phyloP scores from a whole-genome alignment of 2,113 vertebrate species.

The Elanoides forficatus region DNA sequence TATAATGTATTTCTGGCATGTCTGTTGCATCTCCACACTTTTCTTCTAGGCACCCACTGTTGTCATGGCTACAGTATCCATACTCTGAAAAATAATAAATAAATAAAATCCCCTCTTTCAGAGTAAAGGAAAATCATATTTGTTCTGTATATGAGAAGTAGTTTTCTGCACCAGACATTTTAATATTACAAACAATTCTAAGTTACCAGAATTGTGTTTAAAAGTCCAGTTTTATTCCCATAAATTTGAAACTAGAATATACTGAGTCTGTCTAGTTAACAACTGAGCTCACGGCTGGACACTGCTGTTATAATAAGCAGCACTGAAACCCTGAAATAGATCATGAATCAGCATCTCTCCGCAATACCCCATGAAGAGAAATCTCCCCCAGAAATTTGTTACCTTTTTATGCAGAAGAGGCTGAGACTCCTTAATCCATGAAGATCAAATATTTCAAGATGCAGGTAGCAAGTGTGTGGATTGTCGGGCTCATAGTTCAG shows the following conservation, averaged over 20 bases:
- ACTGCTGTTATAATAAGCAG: background rate
- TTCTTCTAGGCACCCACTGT: background rate
- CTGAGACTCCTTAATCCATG: background rate
- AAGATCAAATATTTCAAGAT: background rate
- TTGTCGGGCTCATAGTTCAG: no score
- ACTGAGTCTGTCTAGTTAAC: background rate
- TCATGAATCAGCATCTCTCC: background rate
- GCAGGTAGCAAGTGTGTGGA: background rate
- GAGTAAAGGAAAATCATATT: background rate
- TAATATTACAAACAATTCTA: background rate
- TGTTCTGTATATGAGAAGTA: background rate
- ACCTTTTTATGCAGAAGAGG: background rate
- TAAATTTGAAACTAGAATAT: background rate
- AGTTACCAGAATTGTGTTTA: background rate
- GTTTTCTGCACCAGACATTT: background rate
- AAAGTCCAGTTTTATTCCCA: background rate
- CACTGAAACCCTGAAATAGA: background rate
- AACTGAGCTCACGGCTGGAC: fast-evolving
- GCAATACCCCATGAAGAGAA: background rate
- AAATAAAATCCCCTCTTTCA: background rate
- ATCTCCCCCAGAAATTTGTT: background rate
- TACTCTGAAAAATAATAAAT: background rate
- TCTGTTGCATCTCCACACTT: background rate
- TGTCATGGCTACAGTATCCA: slow-evolving; percentile 14
- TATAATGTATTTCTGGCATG: background rate